Percentiles rank a stretch among this genome's conserved stretches.
These are phyloP conservation scores for Thalassarche chlororhynchos DNA, from an alignment of 2,113 vertebrate genomes.

Conservation along the genomic window DNA sequence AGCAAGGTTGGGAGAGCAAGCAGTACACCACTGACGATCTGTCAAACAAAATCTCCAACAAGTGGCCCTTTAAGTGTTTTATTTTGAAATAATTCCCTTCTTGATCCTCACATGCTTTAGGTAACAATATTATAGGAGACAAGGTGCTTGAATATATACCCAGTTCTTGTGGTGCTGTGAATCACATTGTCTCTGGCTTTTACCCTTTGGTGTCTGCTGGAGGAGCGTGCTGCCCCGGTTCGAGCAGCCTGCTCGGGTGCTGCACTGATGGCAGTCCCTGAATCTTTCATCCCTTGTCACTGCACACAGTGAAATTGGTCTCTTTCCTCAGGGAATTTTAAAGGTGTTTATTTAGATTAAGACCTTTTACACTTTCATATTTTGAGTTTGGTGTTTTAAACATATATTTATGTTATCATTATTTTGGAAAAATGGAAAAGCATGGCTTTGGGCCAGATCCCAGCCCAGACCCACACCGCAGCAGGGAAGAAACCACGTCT, in stretches of 20 bases:
- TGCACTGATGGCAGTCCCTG: not conserved
- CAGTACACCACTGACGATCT: not conserved
- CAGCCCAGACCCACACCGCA: rapidly evolving
- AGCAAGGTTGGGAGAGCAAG: not conserved
- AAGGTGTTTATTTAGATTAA: not conserved
- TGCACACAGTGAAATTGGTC: too few species aligned
- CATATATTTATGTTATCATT: not conserved
- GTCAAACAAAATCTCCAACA: not conserved
- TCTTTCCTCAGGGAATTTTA: not conserved
- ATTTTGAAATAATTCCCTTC: not conserved
- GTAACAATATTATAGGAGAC: not conserved
- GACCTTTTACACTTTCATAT: not conserved
- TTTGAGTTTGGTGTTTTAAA: not conserved
- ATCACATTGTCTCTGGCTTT: not conserved
- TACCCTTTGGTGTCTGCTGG: not conserved
- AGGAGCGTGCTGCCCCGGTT: rapidly evolving
- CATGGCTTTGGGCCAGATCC: not conserved
- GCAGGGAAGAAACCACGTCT: not conserved
- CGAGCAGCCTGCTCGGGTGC: not conserved
- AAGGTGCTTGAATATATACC: not conserved
- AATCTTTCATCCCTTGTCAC: not conserved
- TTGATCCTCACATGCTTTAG: not conserved
- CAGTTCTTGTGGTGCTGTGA: not conserved
- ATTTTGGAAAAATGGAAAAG: not conserved
- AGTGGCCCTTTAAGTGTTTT: not conserved